Evolutionary conservation across 2,797 vertebrate genomes (phyloP).

Genomic region (Gymnopithys bicolor): DNA sequence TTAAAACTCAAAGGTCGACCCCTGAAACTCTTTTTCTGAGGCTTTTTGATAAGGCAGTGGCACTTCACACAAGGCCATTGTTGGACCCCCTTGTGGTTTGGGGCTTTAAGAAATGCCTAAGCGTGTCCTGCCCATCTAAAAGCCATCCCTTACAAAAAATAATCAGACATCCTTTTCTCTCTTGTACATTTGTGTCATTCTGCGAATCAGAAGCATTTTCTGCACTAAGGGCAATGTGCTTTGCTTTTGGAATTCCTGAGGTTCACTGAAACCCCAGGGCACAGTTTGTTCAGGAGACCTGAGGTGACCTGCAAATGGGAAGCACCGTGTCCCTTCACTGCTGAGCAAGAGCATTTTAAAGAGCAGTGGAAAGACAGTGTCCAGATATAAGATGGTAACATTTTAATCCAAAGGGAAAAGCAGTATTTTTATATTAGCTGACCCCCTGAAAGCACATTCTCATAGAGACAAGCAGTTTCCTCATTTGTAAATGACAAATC

Average conservation of each 20-base stretch:
- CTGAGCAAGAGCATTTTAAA: background rate
- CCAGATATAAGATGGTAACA: background rate
- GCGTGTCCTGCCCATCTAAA: constrained; percentile 42
- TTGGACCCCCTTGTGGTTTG: constrained; percentile 40
- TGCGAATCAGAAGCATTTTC: constrained; percentile 49
- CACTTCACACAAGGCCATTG: constrained; percentile 61
- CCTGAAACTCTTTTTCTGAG: background rate
- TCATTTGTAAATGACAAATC: background rate
- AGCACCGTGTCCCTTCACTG: constrained; percentile 14
- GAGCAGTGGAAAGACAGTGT: background rate
- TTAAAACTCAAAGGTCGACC: background rate
- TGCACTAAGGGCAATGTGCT: constrained; percentile 50
- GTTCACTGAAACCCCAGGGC: constrained; percentile 22
- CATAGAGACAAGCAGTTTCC: background rate
- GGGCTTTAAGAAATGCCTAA: background rate
- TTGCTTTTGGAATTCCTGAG: constrained; percentile 57
- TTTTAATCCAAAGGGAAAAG: constrained; percentile 27
- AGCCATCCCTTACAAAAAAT: constrained; percentile 53
- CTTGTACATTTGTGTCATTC: constrained; percentile 58
- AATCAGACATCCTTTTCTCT: constrained; percentile 23
- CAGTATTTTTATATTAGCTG: background rate
- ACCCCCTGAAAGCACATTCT: background rate
- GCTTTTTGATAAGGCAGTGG: constrained; percentile 11
- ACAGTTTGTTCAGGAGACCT: constrained; percentile 34
- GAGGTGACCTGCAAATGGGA: constrained; percentile 58